Evolutionary conservation across 1,140 invertebrate species (phyloP).

Genomic region (Rhagoletis zephyria): DNA sequence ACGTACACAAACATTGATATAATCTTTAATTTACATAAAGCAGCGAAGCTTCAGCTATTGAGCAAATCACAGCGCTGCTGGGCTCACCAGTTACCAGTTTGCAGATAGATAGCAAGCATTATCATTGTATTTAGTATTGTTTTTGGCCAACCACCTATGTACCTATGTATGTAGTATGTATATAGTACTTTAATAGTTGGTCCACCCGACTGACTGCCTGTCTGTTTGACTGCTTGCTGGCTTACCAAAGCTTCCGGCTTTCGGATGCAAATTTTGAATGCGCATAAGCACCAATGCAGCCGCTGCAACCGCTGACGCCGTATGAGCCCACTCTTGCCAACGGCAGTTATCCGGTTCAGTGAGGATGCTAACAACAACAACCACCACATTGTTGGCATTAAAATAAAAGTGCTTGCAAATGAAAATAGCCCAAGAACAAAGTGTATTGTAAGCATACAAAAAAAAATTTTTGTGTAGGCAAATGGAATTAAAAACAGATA

Average conservation of each 20-base stretch:
- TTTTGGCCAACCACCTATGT: neutral
- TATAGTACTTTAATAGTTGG: neutral
- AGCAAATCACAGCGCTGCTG: constrained; percentile 27
- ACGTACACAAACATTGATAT: neutral
- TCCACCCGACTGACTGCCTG: neutral
- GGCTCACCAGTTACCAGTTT: constrained; percentile 11
- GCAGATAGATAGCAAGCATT: neutral
- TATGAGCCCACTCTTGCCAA: neutral
- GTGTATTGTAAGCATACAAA: neutral
- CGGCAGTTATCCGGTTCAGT: constrained; percentile 32
- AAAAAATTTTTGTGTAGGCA: neutral
- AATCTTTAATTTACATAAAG: constrained; percentile 40
- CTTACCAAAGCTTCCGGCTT: constrained; percentile 31
- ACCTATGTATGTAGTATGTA: neutral
- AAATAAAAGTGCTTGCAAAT: constrained; percentile 25
- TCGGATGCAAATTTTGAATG: constrained; percentile 49
- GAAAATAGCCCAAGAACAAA: constrained; percentile 12
- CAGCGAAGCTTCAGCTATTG: neutral
- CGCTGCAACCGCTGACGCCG: neutral
- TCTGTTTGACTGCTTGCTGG: neutral
- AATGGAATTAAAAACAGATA: neutral
- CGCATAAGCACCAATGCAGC: no score
- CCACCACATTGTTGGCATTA: neutral
- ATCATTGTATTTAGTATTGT: neutral
- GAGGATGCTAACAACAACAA: neutral